Conservation (phyloP, 1,140 invertebrate species). For the Kradibia gibbosae region DNA sequence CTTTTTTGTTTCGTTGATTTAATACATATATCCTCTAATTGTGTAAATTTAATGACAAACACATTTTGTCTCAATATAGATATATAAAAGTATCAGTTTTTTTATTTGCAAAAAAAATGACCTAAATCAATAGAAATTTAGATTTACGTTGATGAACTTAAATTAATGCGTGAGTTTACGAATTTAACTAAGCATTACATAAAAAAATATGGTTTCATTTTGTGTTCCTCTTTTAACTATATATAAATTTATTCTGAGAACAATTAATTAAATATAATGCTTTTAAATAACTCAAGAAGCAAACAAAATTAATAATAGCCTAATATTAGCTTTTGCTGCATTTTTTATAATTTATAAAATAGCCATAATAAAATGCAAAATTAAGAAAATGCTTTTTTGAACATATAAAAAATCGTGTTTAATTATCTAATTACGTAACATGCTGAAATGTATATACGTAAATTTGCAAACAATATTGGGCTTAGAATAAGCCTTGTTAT, state of each 20-base stretch:
- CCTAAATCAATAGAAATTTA: not conserved
- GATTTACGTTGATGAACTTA: constrained; percentile 3
- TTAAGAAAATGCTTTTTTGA: constrained; percentile 20
- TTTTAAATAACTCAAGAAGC: constrained; percentile 15
- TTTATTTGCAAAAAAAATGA: constrained; percentile 6
- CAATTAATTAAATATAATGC: not conserved
- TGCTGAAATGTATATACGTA: constrained; percentile 29
- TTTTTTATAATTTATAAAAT: constrained; percentile 21
- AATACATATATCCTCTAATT: constrained; percentile 14
- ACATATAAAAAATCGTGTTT: constrained; percentile 28
- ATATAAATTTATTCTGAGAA: not conserved
- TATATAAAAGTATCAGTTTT: not conserved
- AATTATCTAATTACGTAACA: constrained; percentile 29
- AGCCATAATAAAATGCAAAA: constrained; percentile 7
- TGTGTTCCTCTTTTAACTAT: not conserved
- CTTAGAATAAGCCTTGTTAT: constrained; percentile 43
- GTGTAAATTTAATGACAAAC: constrained; percentile 5
- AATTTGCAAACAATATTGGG: constrained; percentile 29
- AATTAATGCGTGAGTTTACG: too few relatives aligned
- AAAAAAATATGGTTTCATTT: too few relatives aligned
- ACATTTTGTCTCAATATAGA: not conserved
- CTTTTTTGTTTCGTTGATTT: constrained; percentile 3
- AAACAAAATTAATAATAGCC: constrained; percentile 8
- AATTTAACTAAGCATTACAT: too few relatives aligned
- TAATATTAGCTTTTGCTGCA: constrained; percentile 35